Percentiles rank a stretch among this genome's conserved stretches.
Conservation (phyloP, 2,797 vertebrate species). For the Sylvilagus floridanus region DNA sequence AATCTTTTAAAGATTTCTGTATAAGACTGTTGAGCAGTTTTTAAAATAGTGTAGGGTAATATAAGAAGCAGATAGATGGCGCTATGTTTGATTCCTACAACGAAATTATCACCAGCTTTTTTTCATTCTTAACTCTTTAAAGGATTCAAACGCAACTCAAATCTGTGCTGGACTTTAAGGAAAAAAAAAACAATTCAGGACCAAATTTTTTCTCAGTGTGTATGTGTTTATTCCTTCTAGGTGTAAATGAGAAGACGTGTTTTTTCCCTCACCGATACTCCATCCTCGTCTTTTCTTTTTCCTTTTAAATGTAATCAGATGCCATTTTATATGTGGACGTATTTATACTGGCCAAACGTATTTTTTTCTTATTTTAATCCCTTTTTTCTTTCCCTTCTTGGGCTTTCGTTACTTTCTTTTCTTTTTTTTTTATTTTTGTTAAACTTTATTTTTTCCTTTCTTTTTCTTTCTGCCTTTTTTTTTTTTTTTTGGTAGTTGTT, state of each 20-base stretch:
- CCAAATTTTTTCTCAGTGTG: constrained; percentile 96
- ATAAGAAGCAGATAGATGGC: constrained; percentile 96
- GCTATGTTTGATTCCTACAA: constrained; percentile 98
- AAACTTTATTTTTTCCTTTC: constrained; percentile 84
- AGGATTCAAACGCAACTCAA: constrained; percentile 99
- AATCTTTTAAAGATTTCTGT: constrained; percentile 97
- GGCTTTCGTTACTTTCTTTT: neutral
- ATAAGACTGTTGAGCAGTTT: constrained; percentile 96
- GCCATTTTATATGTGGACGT: constrained; percentile 99
- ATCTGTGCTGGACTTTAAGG: constrained; percentile 97
- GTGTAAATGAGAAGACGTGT: constrained; percentile 93
- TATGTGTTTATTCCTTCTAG: constrained; percentile 91
- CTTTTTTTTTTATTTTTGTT: constrained; percentile 82
- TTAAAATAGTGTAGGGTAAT: constrained; percentile 96
- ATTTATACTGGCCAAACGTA: constrained; percentile 99
- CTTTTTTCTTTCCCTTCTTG: constrained; percentile 90
- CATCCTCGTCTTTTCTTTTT: constrained; percentile 91
- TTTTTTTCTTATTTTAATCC: constrained; percentile 90
- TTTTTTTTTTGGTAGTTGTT: constrained; percentile 92
- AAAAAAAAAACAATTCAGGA: constrained; percentile 94
- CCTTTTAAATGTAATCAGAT: constrained; percentile 97
- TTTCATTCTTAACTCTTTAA: constrained; percentile 97
- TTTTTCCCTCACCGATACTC: constrained; percentile 92
- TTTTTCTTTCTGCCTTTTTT: constrained; percentile 74
- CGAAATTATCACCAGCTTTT: constrained; percentile 98